Evolutionary conservation across 2,113 vertebrate genomes (phyloP).

Genomic region (Lasiurus cinereus): DNA sequence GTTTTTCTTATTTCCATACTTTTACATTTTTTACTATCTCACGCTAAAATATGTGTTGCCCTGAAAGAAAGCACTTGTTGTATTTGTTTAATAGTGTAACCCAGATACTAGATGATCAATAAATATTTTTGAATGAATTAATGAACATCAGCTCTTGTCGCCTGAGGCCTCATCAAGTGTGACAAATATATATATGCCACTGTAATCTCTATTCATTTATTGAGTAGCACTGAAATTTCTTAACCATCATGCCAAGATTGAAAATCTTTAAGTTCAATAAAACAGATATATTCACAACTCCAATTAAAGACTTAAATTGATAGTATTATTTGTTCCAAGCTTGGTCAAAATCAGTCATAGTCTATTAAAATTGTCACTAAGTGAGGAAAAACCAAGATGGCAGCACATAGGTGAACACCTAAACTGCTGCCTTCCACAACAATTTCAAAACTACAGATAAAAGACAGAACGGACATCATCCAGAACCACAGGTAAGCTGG

Average conservation of each 20-base stretch:
- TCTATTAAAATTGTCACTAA: conserved; percentile 26
- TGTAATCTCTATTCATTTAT: neutral
- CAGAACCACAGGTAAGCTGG: too few relatives aligned
- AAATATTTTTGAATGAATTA: conserved; percentile 1
- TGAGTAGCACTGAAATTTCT: neutral
- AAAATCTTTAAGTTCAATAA: conserved; percentile 32
- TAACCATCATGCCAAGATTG: neutral
- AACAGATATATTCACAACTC: conserved; percentile 22
- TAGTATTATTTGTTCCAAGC: neutral
- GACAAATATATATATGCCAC: neutral
- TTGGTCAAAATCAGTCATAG: neutral
- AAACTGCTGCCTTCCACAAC: too few relatives aligned
- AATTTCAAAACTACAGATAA: too few relatives aligned
- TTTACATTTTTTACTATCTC: neutral
- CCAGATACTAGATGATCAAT: neutral
- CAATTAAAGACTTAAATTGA: neutral
- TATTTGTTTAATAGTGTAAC: neutral
- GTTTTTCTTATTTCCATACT: neutral
- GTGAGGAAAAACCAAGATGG: too few relatives aligned
- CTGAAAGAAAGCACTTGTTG: neutral
- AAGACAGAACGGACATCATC: too few relatives aligned
- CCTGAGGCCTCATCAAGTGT: neutral
- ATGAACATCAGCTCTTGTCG: neutral
- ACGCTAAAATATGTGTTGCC: neutral
- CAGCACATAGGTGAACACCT: too few relatives aligned